phyloP scores from a whole-genome alignment of 2,888 invertebrate genomes.

The Slavum lentiscoides region DNA sequence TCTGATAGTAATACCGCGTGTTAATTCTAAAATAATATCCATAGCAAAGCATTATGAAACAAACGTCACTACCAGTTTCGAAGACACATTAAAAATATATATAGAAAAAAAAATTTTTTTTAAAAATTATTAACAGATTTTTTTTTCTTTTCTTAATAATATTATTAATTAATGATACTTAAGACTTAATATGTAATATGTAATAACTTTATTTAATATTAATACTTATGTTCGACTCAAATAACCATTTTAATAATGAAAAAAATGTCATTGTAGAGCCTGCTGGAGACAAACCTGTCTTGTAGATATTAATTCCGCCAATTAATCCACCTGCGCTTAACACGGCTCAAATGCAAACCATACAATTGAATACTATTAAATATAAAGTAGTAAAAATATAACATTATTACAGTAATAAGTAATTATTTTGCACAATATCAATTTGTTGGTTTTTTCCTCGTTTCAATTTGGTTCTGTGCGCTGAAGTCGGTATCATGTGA shows the following conservation, averaged over 20 bases:
- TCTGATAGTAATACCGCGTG: constrained; percentile 51
- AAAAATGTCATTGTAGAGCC: constrained; percentile 43
- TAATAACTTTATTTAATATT: constrained; percentile 49
- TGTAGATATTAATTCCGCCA: constrained; percentile 47
- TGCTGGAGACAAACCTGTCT: constrained; percentile 51
- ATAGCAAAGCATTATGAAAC: constrained; percentile 30
- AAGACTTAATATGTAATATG: constrained; percentile 24
- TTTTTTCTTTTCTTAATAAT: constrained; percentile 13
- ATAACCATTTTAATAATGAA: constrained; percentile 49
- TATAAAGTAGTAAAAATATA: constrained; percentile 52
- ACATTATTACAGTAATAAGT: constrained; percentile 44
- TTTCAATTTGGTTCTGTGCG: neutral
- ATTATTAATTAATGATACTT: constrained; percentile 8
- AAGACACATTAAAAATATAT: constrained; percentile 15
- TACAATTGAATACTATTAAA: constrained; percentile 53
- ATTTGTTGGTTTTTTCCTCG: neutral
- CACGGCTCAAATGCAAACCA: constrained; percentile 52
- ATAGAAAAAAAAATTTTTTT: neutral
- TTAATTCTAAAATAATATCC: constrained; percentile 51
- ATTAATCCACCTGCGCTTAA: constrained; percentile 52
- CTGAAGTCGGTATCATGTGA: neutral
- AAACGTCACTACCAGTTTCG: constrained; percentile 14
- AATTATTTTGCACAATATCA: constrained; percentile 41
- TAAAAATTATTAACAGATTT: constrained; percentile 30
- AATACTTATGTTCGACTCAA: constrained; percentile 49